Percentiles rank a stretch among this genome's conserved stretches.
Evolutionary conservation across 35 echinoderm and acorn worm genomes (phyloP).

Genomic region (Ophioderma brevispina): DNA sequence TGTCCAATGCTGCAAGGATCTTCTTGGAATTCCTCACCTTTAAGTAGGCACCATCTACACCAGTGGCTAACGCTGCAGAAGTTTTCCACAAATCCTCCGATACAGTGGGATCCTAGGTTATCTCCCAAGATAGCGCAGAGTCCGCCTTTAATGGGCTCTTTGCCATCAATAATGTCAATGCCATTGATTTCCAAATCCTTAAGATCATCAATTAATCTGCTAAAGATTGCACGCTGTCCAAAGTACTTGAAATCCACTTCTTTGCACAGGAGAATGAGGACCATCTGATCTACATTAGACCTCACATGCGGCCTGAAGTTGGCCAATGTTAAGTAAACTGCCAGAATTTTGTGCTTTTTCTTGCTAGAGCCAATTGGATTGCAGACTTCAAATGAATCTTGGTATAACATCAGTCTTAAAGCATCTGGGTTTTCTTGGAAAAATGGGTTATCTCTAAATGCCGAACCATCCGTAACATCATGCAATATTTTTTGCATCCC

Average conservation of each 20-base stretch:
- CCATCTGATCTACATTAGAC: slow-evolving; percentile 45
- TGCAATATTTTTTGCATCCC: not conserved
- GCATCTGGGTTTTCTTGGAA: slow-evolving; percentile 29
- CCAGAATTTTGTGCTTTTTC: slow-evolving; percentile 65
- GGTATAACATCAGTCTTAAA: slow-evolving; percentile 2
- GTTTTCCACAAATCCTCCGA: slow-evolving; percentile 25
- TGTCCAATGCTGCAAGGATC: slow-evolving; percentile 4
- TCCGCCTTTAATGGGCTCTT: not conserved
- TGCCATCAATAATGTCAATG: slow-evolving; percentile 12
- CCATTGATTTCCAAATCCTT: slow-evolving; percentile 49
- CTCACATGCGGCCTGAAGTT: slow-evolving; percentile 46
- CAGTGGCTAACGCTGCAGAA: not conserved
- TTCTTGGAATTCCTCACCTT: not conserved
- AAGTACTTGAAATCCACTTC: slow-evolving; percentile 64
- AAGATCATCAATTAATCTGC: slow-evolving; percentile 29
- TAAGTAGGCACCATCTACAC: slow-evolving; percentile 19
- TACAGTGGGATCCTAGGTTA: slow-evolving; percentile 15
- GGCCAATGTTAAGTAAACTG: slow-evolving; percentile 58
- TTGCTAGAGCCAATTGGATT: slow-evolving; percentile 63
- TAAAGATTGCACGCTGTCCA: slow-evolving; percentile 32
- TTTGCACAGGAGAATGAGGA: slow-evolving; percentile 48
- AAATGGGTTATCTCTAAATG: not conserved
- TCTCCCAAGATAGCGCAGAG: not conserved
- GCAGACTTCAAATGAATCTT: slow-evolving; percentile 48
- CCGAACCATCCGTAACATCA: not conserved